A percentile compares a stretch with the other conserved stretches of the same genome.
Evolutionary conservation across 2,797 vertebrate genomes (phyloP).

Genomic region (Bradypodion pumilum): DNA sequence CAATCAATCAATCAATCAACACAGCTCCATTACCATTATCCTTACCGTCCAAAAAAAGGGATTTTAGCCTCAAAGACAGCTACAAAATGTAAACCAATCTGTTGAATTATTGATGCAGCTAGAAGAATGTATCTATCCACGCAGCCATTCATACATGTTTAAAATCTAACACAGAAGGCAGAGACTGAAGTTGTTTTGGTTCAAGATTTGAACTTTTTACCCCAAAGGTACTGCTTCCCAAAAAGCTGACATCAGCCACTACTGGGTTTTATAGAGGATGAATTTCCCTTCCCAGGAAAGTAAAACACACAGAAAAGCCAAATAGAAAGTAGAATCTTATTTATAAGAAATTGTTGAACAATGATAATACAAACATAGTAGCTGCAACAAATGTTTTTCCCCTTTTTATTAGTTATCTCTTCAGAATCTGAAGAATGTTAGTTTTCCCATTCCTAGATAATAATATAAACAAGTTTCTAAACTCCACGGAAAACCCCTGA

Average conservation of each 20-base stretch:
- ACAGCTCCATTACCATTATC: background rate
- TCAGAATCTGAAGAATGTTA: background rate
- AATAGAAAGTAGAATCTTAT: conserved; percentile 13
- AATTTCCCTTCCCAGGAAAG: background rate
- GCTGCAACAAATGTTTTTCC: background rate
- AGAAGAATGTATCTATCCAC: background rate
- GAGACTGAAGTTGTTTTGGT: conserved; percentile 12
- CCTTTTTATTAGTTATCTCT: background rate
- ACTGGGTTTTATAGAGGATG: background rate
- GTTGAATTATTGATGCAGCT: background rate
- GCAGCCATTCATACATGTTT: background rate
- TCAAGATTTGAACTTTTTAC: background rate
- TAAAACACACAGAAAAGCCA: background rate
- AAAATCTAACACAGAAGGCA: background rate
- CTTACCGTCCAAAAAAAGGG: background rate
- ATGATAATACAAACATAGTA: accelerated
- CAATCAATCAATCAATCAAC: background rate
- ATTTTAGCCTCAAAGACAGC: background rate
- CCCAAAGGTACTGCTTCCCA: background rate
- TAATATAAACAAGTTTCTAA: background rate
- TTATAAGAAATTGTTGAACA: conserved; percentile 7
- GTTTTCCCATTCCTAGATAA: background rate
- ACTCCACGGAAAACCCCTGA: background rate
- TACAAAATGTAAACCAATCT: background rate
- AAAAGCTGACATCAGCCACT: background rate